These are phyloP conservation scores for Tiphia femorata DNA, from an alignment of 2,888 invertebrate species.

Conservation along the genomic window DNA sequence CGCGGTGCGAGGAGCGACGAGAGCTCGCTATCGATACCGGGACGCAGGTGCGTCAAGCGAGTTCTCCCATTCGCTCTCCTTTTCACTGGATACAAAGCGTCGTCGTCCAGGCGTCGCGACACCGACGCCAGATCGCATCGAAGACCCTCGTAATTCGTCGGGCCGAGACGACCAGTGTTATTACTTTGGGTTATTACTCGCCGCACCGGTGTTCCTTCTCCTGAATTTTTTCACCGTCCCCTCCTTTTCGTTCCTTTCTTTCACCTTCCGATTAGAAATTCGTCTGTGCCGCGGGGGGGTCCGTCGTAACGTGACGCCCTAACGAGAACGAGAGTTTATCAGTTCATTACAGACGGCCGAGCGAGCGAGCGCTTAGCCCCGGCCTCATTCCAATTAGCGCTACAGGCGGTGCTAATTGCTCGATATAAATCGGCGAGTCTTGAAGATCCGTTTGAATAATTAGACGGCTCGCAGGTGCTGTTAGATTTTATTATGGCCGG, in stretches of 20 bases:
- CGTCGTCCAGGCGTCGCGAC: too few relatives aligned
- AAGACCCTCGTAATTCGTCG: too few relatives aligned
- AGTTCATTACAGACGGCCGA: conserved; percentile 21
- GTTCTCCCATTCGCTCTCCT: too few relatives aligned
- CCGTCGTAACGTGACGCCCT: conserved; percentile 38
- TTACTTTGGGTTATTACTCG: too few relatives aligned
- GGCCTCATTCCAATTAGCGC: conserved; percentile 48
- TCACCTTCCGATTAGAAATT: conserved; percentile 1
- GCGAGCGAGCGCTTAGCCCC: conserved; percentile 19
- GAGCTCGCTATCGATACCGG: conserved; percentile 2
- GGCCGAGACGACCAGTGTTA: too few relatives aligned
- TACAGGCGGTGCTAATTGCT: conserved; percentile 48
- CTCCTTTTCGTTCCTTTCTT: too few relatives aligned
- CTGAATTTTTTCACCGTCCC: too few relatives aligned
- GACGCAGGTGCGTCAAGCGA: neutral
- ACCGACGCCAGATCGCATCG: too few relatives aligned
- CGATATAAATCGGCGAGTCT: conserved; percentile 47
- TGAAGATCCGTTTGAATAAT: conserved; percentile 46
- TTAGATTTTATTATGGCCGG: neutral
- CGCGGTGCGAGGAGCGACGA: neutral
- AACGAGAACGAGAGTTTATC: conserved; percentile 46
- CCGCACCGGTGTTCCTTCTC: too few relatives aligned
- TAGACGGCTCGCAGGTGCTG: conserved; percentile 40
- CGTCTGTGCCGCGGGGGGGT: conserved; percentile 15
- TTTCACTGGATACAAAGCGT: too few relatives aligned